Conservation (phyloP, 2,888 invertebrate species). For the Acanthosepion pharaonis region DNA sequence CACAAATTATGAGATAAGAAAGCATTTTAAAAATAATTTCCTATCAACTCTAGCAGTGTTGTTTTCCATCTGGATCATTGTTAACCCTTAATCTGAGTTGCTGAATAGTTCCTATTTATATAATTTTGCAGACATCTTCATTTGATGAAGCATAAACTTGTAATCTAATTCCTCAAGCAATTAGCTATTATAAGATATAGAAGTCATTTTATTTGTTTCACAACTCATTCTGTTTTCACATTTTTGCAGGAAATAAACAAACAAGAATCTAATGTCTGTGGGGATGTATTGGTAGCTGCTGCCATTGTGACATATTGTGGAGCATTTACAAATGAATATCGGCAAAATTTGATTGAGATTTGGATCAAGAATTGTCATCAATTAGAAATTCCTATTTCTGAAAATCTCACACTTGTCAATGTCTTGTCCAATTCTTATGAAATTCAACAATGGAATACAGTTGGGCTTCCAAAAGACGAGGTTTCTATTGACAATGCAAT, state of each 20-base stretch:
- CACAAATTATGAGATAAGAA: too few relatives aligned
- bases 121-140: too few relatives aligned
- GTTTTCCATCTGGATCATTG: too few relatives aligned
- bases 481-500: constrained; percentile 76
- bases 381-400: constrained; percentile 83
- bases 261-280: constrained; percentile 74
- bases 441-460: constrained; percentile 79
- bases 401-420: constrained; percentile 79
- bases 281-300: constrained; percentile 75
- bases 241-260: constrained; percentile 68
- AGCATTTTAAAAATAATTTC: too few relatives aligned
- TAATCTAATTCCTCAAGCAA: neutral
- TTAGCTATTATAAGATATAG: neutral
- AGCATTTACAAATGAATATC: constrained; percentile 74
- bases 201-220: neutral
- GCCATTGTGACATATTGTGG: constrained; percentile 76
- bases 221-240: neutral
- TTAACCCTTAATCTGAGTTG: too few relatives aligned
- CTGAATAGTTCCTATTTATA: too few relatives aligned
- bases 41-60: too few relatives aligned
- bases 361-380: constrained; percentile 83
- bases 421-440: constrained; percentile 77
- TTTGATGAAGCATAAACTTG: too few relatives aligned
- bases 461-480: constrained; percentile 74
- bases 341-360: constrained; percentile 77